These are phyloP conservation scores for Willowsia nigromaculata DNA, from an alignment of 2,888 invertebrate genomes.

Conservation along the genomic window DNA sequence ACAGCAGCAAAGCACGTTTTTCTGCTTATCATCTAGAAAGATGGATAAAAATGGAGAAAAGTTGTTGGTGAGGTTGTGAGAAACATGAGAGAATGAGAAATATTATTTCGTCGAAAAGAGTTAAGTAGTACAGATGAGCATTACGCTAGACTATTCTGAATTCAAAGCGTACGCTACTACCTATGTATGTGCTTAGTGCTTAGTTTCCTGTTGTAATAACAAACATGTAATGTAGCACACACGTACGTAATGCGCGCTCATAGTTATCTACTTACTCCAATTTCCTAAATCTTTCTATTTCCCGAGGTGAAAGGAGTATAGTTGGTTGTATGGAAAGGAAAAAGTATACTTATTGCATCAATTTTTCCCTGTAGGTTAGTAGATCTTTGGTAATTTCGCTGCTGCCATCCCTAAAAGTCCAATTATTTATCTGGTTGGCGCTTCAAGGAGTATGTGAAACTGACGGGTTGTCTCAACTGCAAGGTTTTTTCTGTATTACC, in stretches of 20 bases:
- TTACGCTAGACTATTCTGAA: not conserved
- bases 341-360: slow-evolving; percentile 47
- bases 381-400: slow-evolving; percentile 58
- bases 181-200: not conserved
- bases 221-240: not conserved
- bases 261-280: not conserved
- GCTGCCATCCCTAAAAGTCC: slow-evolving; percentile 58
- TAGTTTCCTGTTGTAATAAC: not conserved
- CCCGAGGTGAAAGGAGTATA: not conserved
- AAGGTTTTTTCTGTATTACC: not conserved
- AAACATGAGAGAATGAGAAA: slow-evolving; percentile 7
- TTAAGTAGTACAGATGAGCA: slow-evolving; percentile 33
- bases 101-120: slow-evolving; percentile 30
- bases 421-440: slow-evolving; percentile 63
- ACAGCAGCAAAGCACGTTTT: not conserved
- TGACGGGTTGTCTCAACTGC: not conserved
- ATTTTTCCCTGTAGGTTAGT: slow-evolving; percentile 69
- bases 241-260: not conserved
- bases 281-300: not conserved
- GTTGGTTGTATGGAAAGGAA: not conserved
- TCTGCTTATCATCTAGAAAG: not conserved
- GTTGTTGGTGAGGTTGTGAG: not conserved
- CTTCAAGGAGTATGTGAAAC: slow-evolving; percentile 8
- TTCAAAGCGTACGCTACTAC: too few relatives aligned
- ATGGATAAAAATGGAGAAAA: slow-evolving; percentile 46